Conservation (phyloP, 2,888 invertebrate genomes). For the Lacanobia oleracea region DNA sequence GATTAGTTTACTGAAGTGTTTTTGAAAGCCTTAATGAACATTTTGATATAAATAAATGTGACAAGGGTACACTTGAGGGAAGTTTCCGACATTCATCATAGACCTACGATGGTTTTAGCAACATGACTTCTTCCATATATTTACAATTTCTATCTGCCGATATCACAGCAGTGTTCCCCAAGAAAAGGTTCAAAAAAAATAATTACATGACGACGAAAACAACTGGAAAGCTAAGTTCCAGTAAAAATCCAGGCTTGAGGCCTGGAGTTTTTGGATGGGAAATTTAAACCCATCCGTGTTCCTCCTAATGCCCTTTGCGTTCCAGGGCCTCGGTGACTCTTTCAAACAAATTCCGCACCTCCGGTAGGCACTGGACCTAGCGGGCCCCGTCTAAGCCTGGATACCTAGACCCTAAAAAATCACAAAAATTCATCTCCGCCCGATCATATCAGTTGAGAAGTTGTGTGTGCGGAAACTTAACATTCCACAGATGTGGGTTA, state of each 20-base stretch:
- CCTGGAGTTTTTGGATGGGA: no score
- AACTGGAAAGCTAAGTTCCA: background rate
- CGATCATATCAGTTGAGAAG: background rate
- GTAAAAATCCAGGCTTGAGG: no score
- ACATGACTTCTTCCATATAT: background rate
- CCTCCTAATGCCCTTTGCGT: no score
- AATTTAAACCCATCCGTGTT: no score
- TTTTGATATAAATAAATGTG: background rate
- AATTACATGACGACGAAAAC: no score
- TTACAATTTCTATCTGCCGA: background rate
- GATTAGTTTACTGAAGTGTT: background rate
- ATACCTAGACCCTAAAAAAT: background rate
- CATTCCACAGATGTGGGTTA: slow-evolving; percentile 62
- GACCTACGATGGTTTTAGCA: background rate
- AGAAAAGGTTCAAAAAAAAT: background rate
- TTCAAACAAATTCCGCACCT: no score
- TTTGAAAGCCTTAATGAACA: background rate
- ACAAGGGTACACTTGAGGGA: background rate
- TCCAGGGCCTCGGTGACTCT: no score
- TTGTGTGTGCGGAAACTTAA: slow-evolving; percentile 33
- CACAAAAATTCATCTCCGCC: background rate
- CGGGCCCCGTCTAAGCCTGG: no score
- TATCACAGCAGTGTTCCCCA: background rate
- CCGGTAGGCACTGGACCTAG: no score
- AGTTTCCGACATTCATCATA: no score